These are phyloP conservation scores for Drosophila aldrichi DNA, from an alignment of 2,888 invertebrate species.

Conservation along the genomic window DNA sequence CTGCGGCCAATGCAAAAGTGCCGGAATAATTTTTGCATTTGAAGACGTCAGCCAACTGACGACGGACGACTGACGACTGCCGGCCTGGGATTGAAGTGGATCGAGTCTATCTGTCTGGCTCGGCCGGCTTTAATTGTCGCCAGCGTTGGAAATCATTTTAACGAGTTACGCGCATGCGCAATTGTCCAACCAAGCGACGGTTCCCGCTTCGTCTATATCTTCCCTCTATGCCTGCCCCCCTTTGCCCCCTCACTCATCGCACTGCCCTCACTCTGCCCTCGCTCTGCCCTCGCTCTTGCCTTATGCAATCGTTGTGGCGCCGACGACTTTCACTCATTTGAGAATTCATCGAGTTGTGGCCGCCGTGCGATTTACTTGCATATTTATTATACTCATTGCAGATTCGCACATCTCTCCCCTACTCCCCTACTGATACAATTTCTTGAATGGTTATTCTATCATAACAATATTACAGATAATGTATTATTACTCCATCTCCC, in stretches of 20 bases:
- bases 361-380: constrained; percentile 52
- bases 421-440: not conserved
- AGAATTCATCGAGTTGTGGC: constrained; percentile 69
- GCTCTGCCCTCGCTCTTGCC: not conserved
- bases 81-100: constrained; percentile 11
- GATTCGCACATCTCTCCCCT: not conserved
- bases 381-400: constrained; percentile 42
- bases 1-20: constrained; percentile 49
- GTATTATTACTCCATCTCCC: not conserved
- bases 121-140: constrained; percentile 67
- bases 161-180: constrained; percentile 78
- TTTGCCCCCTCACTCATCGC: no score
- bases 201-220: constrained; percentile 28
- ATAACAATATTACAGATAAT: not conserved
- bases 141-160: constrained; percentile 60
- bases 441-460: not conserved
- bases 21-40: constrained; percentile 42
- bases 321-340: constrained; percentile 72
- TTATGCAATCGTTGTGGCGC: constrained; percentile 48
- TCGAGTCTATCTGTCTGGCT: not conserved
- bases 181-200: constrained; percentile 72
- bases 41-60: constrained; percentile 1
- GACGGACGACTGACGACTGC: not conserved
- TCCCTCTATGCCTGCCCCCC: not conserved
- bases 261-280: no score